phyloP scores from a whole-genome alignment of 2,888 invertebrate species.

The Exocentrus adspersus region DNA sequence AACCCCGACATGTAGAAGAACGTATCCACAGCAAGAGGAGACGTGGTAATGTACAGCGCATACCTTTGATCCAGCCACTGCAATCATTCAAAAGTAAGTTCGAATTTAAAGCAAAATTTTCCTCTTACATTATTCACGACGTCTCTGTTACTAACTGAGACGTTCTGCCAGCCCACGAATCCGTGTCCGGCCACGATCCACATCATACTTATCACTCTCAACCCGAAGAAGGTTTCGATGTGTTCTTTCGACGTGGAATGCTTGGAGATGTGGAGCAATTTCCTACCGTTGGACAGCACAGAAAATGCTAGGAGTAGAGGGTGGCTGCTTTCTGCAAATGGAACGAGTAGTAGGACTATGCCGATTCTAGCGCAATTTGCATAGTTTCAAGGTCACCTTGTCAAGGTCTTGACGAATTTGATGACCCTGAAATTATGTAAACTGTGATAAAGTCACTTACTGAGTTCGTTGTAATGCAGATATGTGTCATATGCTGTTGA shows the following conservation, averaged over 20 bases:
- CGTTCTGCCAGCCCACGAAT: conserved; percentile 35
- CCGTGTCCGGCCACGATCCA: conserved; percentile 55
- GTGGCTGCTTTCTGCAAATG: conserved; percentile 41
- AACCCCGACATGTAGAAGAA: conserved; percentile 74
- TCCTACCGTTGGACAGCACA: conserved; percentile 48
- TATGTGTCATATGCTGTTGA: conserved; percentile 46
- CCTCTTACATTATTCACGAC: conserved; percentile 25
- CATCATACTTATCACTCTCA: conserved; percentile 54
- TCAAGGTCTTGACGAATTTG: too few species aligned
- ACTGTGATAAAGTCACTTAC: too few species aligned
- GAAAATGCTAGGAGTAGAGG: conserved; percentile 50
- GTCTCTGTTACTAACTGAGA: conserved; percentile 26
- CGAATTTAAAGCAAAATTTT: not conserved
- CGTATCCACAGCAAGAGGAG: conserved; percentile 70
- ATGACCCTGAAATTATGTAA: too few species aligned
- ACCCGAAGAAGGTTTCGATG: conserved; percentile 52
- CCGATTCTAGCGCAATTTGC: too few species aligned
- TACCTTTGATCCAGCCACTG: conserved; percentile 57
- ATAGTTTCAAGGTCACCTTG: too few species aligned
- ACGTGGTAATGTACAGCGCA: conserved; percentile 58
- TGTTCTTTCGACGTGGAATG: conserved; percentile 45
- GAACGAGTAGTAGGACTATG: too few species aligned
- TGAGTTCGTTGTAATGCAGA: conserved; percentile 30
- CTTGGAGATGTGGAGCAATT: conserved; percentile 47
- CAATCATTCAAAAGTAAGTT: not conserved